Evolutionary conservation across 2,113 vertebrate genomes (phyloP).

Genomic region (Zosterops borbonicus): DNA sequence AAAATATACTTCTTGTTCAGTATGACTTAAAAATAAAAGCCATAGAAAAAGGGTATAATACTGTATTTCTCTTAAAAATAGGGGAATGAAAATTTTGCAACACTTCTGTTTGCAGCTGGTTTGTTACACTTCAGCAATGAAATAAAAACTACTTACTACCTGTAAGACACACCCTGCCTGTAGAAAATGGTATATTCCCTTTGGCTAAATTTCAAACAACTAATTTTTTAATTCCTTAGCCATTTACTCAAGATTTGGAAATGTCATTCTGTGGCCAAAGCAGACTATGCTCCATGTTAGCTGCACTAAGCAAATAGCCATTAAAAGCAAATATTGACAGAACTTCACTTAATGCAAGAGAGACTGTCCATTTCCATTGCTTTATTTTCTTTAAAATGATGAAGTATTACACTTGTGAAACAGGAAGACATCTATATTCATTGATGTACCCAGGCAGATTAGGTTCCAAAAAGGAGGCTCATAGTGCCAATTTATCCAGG

Average conservation of each 20-base stretch:
- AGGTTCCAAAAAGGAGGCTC: not conserved
- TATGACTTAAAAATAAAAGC: not conserved
- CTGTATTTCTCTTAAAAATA: not conserved
- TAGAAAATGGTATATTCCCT: not conserved
- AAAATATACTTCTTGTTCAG: not conserved
- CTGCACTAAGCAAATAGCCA: not conserved
- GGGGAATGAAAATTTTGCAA: not conserved
- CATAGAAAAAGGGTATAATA: not conserved
- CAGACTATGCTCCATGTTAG: not conserved
- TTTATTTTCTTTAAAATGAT: slow-evolving; percentile 18
- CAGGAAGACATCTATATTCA: not conserved
- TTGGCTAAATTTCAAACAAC: not conserved
- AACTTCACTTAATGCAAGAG: slow-evolving; percentile 7
- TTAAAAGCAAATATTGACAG: slow-evolving; percentile 41
- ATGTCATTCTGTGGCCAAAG: not conserved
- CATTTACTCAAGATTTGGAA: slow-evolving; percentile 35
- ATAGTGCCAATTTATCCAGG: not conserved
- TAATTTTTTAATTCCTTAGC: slow-evolving; percentile 20
- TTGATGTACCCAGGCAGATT: not conserved
- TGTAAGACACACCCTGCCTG: not conserved
- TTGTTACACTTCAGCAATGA: not conserved
- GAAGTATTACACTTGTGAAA: not conserved
- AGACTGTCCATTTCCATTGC: not conserved
- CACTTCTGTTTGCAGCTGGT: not conserved
- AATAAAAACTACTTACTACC: not conserved